Evolutionary conservation across 64 coral and sea anemone genomes (phyloP).

Genomic region (Cladopsammia gracilis): DNA sequence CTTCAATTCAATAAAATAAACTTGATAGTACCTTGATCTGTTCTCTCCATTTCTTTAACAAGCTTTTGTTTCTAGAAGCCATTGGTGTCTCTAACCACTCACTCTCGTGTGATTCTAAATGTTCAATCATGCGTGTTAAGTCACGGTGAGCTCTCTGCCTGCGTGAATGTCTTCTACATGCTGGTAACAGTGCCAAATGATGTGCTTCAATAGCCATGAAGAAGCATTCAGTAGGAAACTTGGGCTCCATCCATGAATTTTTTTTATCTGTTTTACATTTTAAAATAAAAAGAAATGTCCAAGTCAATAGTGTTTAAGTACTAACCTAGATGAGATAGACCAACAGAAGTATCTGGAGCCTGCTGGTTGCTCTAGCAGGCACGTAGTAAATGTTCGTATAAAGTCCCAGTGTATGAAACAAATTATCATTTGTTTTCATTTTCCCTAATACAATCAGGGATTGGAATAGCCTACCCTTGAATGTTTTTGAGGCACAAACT

Average conservation of each 20-base stretch:
- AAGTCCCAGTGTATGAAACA: no score
- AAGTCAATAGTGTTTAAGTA: no score
- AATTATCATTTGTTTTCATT: no score
- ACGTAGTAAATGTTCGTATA: no score
- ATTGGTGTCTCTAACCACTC: slow-evolving; percentile 96
- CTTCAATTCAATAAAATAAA: not conserved
- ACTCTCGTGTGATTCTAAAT: slow-evolving; percentile 89
- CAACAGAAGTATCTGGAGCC: no score
- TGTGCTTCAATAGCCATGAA: slow-evolving; percentile 95
- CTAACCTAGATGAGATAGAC: no score
- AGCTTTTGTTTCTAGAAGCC: slow-evolving; percentile 84
- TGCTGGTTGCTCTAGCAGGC: no score
- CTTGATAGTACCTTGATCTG: slow-evolving; percentile 80
- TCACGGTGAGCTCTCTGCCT: slow-evolving; percentile 83
- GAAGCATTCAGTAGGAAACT: slow-evolving; percentile 98
- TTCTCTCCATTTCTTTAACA: slow-evolving; percentile 96
- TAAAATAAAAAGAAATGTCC: no score
- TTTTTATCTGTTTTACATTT: slow-evolving; percentile 57
- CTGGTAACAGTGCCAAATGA: slow-evolving; percentile 89
- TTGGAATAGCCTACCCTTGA: no score
- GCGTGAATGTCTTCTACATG: slow-evolving; percentile 82
- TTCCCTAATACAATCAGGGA: no score
- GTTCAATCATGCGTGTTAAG: slow-evolving; percentile 88
- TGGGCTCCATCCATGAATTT: slow-evolving; percentile 81
- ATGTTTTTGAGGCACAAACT: no score